A percentile compares a stretch with the other conserved stretches of the same genome.
Conservation (phyloP, 2,797 vertebrate species). For the Betta splendens region DNA sequence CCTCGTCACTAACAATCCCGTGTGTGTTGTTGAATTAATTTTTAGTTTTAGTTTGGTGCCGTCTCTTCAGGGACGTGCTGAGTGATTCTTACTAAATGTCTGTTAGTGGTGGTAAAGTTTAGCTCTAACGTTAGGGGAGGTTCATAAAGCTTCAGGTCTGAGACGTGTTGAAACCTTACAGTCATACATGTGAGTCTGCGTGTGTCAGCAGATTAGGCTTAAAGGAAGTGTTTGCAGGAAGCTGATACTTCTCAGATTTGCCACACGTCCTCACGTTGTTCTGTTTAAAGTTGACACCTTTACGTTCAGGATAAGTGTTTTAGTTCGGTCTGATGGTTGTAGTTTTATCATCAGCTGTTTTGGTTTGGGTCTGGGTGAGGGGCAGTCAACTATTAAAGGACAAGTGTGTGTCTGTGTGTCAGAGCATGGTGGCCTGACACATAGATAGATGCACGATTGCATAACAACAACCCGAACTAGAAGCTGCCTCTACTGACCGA, state of each 20-base stretch:
- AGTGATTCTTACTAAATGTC: no score
- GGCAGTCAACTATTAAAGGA: not conserved
- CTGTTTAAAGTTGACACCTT: no score
- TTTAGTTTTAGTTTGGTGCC: not conserved
- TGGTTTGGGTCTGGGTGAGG: not conserved
- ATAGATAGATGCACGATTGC: constrained; percentile 29
- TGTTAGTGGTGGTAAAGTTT: no score
- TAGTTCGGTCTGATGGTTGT: not conserved
- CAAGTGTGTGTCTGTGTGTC: constrained; percentile 1
- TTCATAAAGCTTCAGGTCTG: constrained; percentile 2
- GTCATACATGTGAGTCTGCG: not conserved
- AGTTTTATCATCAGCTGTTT: not conserved
- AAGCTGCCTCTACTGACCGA: constrained; percentile 19
- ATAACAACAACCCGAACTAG: constrained; percentile 15
- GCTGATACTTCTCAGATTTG: constrained; percentile 45
- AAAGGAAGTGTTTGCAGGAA: not conserved
- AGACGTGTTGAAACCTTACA: not conserved
- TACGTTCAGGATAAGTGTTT: not conserved
- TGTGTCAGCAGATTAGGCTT: constrained; percentile 21
- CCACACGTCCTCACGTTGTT: constrained; percentile 1
- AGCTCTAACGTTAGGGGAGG: not conserved
- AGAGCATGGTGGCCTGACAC: no score
- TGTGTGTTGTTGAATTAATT: not conserved
- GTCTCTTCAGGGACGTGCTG: not conserved
- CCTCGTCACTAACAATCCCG: not conserved